Evolutionary conservation across 2,888 invertebrate species (phyloP).

Genomic region (Phymatocera aterrima): DNA sequence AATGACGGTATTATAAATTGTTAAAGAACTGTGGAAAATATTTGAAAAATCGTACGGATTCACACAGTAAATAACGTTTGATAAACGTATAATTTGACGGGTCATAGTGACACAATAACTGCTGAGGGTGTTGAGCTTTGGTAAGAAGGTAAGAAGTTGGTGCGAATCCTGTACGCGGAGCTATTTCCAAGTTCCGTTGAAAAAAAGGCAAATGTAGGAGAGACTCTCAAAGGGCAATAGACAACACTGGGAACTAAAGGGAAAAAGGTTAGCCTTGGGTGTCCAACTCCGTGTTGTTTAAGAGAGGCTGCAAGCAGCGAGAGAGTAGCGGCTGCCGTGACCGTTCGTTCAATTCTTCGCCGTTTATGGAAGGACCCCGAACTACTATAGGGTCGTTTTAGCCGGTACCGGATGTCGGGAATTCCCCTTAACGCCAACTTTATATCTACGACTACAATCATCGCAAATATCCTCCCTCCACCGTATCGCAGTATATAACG

Average conservation of each 20-base stretch:
- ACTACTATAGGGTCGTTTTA: constrained; percentile 18
- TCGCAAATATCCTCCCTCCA: constrained; percentile 24
- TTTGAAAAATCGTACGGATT: too few relatives aligned
- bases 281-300: background rate
- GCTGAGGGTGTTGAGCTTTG: too few relatives aligned
- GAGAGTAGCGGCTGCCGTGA: background rate
- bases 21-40: too few relatives aligned
- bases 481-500: background rate
- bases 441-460: background rate
- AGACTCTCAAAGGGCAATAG: constrained; percentile 14
- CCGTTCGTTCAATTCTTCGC: constrained; percentile 1
- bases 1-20: too few relatives aligned
- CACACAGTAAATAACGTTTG: too few relatives aligned
- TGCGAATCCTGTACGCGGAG: too few relatives aligned
- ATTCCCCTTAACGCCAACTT: background rate
- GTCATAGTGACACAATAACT: too few relatives aligned
- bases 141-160: too few relatives aligned
- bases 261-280: background rate
- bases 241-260: background rate
- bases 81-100: too few relatives aligned
- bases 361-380: constrained; percentile 18
- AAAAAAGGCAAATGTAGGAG: constrained; percentile 6
- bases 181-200: too few relatives aligned
- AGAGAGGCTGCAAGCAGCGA: too few relatives aligned
- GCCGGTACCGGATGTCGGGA: constrained; percentile 15